phyloP scores from a whole-genome alignment of 2,888 invertebrate genomes.

The Hirtodrosophila confusa region DNA sequence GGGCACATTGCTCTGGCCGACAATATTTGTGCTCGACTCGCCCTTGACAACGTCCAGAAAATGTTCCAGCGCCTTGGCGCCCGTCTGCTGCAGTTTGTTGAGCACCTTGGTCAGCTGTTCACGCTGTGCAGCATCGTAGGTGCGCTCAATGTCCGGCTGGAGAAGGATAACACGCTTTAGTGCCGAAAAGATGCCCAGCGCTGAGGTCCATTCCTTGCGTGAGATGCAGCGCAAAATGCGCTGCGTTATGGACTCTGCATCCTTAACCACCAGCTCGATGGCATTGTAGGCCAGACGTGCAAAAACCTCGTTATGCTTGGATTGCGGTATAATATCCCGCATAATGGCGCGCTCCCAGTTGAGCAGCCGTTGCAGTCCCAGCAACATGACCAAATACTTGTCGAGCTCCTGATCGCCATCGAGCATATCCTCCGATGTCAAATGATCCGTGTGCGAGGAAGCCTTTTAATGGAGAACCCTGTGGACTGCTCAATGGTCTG shows the following conservation, averaged over 20 bases:
- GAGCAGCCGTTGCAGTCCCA: constrained; percentile 93
- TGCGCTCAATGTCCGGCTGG: constrained; percentile 92
- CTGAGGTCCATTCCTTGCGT: constrained; percentile 91
- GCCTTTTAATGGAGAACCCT: constrained; percentile 89
- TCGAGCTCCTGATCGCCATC: constrained; percentile 92
- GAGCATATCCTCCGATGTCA: constrained; percentile 82
- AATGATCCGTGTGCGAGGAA: constrained; percentile 82
- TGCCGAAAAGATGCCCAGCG: constrained; percentile 92
- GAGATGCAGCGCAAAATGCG: constrained; percentile 90
- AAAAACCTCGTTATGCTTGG: constrained; percentile 92
- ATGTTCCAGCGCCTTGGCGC: constrained; percentile 94
- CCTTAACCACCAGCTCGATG: constrained; percentile 92
- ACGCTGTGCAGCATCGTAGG: constrained; percentile 89
- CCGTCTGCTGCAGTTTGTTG: constrained; percentile 90
- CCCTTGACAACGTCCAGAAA: constrained; percentile 94
- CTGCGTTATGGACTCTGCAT: constrained; percentile 92
- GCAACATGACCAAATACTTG: constrained; percentile 91
- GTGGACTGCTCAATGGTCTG: constrained; percentile 93
- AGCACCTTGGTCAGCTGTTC: constrained; percentile 90
- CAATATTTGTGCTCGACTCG: constrained; percentile 90
- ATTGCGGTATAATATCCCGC: constrained; percentile 92
- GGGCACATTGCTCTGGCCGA: constrained; percentile 86
- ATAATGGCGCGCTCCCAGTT: constrained; percentile 93
- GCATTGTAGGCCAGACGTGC: constrained; percentile 93
- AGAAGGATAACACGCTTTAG: constrained; percentile 90